Evolutionary conservation across 2,113 vertebrate genomes (phyloP).

Genomic region (Setophaga coronata): DNA sequence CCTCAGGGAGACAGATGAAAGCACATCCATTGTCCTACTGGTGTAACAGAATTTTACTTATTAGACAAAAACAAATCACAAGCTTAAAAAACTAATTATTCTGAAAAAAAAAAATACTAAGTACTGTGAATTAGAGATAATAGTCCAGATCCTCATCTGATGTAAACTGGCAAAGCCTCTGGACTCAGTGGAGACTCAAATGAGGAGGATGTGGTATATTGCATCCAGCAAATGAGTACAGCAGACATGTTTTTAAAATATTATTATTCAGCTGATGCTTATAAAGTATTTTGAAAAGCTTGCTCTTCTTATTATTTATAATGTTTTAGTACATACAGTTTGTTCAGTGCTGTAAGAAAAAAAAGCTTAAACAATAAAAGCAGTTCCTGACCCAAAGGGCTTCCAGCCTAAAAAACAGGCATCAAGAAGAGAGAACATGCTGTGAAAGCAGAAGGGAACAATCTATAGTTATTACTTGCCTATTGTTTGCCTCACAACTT

Average conservation of each 20-base stretch:
- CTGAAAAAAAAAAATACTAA: not conserved
- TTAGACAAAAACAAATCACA: not conserved
- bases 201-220: not conserved
- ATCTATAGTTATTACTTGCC: not conserved
- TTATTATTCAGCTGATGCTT: not conserved
- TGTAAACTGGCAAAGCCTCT: not conserved
- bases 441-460: slow-evolving; percentile 31
- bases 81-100: not conserved
- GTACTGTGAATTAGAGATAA: not conserved
- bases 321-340: not conserved
- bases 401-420: slow-evolving; percentile 31
- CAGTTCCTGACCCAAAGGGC: slow-evolving; percentile 11
- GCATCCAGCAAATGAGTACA: not conserved
- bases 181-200: not conserved
- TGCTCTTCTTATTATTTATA: not conserved
- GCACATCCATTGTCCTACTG: not conserved
- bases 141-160: not conserved
- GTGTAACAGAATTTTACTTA: not conserved
- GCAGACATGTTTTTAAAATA: not conserved
- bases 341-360: not conserved
- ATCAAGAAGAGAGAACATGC: slow-evolving; percentile 22
- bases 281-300: slow-evolving; percentile 10
- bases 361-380: not conserved
- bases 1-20: not conserved
- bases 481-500: slow-evolving; percentile 27